Conservation (phyloP, 2,888 invertebrate species). For the Chirona hameri region DNA sequence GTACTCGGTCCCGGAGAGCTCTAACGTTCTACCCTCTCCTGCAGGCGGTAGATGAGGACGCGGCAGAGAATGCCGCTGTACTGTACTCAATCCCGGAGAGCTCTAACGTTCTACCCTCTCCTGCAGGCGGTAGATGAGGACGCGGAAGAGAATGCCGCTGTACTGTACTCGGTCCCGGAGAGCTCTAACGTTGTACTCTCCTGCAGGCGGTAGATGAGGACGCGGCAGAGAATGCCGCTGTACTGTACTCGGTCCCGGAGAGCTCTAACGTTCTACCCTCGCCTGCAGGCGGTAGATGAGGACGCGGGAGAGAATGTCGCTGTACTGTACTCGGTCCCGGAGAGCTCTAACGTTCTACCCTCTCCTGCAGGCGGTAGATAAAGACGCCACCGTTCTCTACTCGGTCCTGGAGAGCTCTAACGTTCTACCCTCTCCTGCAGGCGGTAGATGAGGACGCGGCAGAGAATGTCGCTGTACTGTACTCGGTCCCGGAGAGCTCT, state of each 20-base stretch:
- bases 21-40: conserved; percentile 44
- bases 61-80: conserved; percentile 78
- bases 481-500: conserved; percentile 70
- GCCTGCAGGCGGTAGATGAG: conserved; percentile 66
- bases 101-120: conserved; percentile 46
- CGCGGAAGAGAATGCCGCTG: conserved; percentile 75
- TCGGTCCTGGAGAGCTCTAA: conserved; percentile 71
- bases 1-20: conserved; percentile 71
- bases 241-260: conserved; percentile 73
- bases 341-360: conserved; percentile 53
- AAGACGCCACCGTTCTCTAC: conserved; percentile 76
- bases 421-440: no score
- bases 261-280: conserved; percentile 52
- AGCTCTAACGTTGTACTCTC: no score
- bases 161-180: conserved; percentile 73
- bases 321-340: conserved; percentile 73
- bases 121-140: conserved; percentile 73
- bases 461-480: conserved; percentile 75
- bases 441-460: conserved; percentile 83
- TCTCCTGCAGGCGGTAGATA: conserved; percentile 64
- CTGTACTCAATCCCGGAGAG: conserved; percentile 74
- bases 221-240: no score
- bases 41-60: conserved; percentile 76
- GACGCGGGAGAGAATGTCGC: conserved; percentile 83
- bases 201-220: conserved; percentile 73